Evolutionary conservation across 2,113 vertebrate genomes (phyloP).

Genomic region (Orthonyx spaldingii): DNA sequence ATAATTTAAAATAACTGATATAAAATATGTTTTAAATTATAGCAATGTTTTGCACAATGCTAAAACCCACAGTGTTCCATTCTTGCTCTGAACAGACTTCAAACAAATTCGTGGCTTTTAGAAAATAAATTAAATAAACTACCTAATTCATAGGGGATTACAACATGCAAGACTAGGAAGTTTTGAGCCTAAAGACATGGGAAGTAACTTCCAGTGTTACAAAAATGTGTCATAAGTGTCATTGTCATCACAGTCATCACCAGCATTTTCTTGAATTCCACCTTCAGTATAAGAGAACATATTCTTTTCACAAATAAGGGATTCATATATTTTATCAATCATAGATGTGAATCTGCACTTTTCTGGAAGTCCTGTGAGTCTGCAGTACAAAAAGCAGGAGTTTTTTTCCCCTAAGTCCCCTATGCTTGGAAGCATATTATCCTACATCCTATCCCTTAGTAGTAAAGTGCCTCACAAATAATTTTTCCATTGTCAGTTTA

Average conservation of each 20-base stretch:
- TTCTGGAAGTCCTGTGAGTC: not conserved
- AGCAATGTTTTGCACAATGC: not conserved
- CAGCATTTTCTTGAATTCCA: not conserved
- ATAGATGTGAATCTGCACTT: not conserved
- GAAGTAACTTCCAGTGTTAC: not conserved
- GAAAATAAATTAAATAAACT: not conserved
- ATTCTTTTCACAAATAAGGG: not conserved
- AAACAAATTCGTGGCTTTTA: not conserved
- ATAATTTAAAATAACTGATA: not conserved
- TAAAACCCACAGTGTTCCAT: not conserved
- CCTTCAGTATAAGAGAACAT: not conserved
- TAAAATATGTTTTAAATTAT: not conserved
- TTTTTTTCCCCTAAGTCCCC: accelerated
- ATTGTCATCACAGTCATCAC: not conserved
- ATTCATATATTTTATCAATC: not conserved
- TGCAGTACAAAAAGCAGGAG: not conserved
- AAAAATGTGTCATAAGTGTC: not conserved
- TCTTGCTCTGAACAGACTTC: not conserved
- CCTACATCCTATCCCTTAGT: not conserved
- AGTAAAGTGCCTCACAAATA: not conserved
- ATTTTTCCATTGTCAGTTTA: not conserved
- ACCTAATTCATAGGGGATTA: not conserved
- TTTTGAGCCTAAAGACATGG: not conserved
- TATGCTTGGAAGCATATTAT: not conserved
- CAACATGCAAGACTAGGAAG: not conserved